Conservation (phyloP, 2,113 vertebrate species). For the Tachysurus fulvidraco region DNA sequence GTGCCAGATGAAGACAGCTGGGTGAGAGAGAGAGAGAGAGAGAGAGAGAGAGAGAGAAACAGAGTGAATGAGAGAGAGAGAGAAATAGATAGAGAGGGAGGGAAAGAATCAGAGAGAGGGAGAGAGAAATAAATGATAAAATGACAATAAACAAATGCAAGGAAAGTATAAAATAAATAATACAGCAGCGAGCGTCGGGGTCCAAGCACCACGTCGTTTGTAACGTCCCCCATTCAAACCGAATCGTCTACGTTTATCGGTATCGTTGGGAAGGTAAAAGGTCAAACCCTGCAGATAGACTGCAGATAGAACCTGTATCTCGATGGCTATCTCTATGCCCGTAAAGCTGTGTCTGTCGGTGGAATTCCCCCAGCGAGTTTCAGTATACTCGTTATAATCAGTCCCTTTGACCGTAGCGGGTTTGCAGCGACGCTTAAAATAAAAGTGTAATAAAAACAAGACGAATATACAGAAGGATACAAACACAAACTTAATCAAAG, state of each 20-base stretch:
- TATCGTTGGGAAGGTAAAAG: background rate
- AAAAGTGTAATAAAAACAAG: background rate
- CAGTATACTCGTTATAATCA: background rate
- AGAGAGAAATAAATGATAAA: slow-evolving; percentile 71
- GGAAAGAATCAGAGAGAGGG: slow-evolving; percentile 57
- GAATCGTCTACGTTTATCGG: background rate
- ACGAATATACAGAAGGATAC: background rate
- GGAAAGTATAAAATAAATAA: background rate
- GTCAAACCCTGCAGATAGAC: background rate
- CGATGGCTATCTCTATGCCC: background rate
- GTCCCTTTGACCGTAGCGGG: too few species aligned
- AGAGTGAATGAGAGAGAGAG: background rate
- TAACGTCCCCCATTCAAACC: background rate
- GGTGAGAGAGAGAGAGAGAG: slow-evolving; percentile 70
- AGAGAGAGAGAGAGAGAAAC: background rate
- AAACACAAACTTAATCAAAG: background rate
- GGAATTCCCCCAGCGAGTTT: background rate
- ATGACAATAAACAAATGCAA: background rate
- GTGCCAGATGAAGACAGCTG: slow-evolving; percentile 97
- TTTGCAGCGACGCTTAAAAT: background rate
- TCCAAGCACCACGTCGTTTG: background rate
- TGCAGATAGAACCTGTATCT: background rate
- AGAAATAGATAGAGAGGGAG: background rate
- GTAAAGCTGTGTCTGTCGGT: background rate
- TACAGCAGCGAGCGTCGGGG: background rate